Evolutionary conservation across 2,888 invertebrate genomes (phyloP).

Genomic region (Lacanobia wlatinum): DNA sequence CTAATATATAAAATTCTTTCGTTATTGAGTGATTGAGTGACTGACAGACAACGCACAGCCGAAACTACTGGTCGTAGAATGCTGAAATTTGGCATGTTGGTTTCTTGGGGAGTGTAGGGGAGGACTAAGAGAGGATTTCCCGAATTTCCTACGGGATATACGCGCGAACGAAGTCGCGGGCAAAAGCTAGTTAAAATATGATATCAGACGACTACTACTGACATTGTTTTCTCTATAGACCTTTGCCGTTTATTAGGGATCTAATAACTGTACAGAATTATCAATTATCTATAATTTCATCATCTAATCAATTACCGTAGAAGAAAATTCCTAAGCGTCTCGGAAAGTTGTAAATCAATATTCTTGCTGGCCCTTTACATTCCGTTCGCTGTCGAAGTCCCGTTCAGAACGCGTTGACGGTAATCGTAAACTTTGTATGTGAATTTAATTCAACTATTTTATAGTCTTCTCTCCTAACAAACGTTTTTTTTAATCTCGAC

Average conservation of each 20-base stretch:
- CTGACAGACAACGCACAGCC: too few relatives aligned
- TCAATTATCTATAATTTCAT: not conserved
- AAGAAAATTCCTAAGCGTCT: constrained; percentile 26
- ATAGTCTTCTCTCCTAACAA: constrained; percentile 1
- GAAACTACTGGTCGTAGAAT: too few relatives aligned
- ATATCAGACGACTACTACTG: not conserved
- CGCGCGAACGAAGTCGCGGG: too few relatives aligned
- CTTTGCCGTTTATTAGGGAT: not conserved
- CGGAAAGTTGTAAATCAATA: constrained; percentile 48
- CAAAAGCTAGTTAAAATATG: too few relatives aligned
- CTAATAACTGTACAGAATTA: constrained; percentile 7
- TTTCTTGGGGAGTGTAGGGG: too few relatives aligned
- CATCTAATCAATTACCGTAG: constrained; percentile 31
- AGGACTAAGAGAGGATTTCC: too few relatives aligned
- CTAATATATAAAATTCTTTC: too few relatives aligned
- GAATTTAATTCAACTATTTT: constrained; percentile 37
- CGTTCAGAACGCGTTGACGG: constrained; percentile 37
- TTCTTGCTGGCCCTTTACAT: constrained; percentile 46
- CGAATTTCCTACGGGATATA: too few relatives aligned
- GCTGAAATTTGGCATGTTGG: too few relatives aligned
- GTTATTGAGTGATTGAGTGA: too few relatives aligned
- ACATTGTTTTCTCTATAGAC: not conserved
- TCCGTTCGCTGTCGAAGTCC: constrained; percentile 46
- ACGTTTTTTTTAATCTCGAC: constrained; percentile 27
- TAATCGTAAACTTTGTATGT: constrained; percentile 39